A percentile compares a stretch with the other conserved stretches of the same genome.
Conservation (phyloP, 2,888 invertebrate species). For the Hipparchia semele region DNA sequence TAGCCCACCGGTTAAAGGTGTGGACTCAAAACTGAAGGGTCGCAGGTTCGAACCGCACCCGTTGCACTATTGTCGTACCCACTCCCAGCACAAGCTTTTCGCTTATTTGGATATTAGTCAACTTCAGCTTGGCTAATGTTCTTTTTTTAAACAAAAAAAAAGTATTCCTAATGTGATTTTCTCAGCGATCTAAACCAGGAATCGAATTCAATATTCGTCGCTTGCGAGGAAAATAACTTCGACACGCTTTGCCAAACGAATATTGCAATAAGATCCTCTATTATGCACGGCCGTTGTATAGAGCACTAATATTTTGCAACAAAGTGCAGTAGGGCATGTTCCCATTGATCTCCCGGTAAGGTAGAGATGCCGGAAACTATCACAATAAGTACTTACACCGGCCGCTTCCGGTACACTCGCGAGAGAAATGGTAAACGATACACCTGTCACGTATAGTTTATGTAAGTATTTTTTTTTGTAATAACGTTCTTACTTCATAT, state of each 20-base stretch:
- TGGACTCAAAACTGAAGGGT: no score
- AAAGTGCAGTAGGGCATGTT: slow-evolving; percentile 35
- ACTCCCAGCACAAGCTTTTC: no score
- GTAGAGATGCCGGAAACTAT: slow-evolving; percentile 70
- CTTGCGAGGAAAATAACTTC: neutral
- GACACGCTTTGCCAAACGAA: neutral
- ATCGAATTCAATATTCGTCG: neutral
- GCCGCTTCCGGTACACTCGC: slow-evolving; percentile 70
- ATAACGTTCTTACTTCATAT: no score
- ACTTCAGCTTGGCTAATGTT: no score
- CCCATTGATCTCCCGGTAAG: slow-evolving; percentile 58
- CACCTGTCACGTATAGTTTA: slow-evolving; percentile 43
- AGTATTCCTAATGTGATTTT: no score
- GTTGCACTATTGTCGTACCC: no score
- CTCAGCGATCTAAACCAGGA: neutral
- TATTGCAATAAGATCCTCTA: neutral
- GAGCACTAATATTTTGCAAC: slow-evolving; percentile 34
- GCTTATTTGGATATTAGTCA: no score
- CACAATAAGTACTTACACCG: slow-evolving; percentile 67
- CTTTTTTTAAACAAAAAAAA: no score
- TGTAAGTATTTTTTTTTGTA: no score
- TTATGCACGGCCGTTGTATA: neutral
- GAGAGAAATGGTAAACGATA: slow-evolving; percentile 34
- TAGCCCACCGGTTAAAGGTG: no score
- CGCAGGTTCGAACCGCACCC: no score